phyloP scores from a whole-genome alignment of 2,888 invertebrate genomes.

The Ditylenchus weischeri region DNA sequence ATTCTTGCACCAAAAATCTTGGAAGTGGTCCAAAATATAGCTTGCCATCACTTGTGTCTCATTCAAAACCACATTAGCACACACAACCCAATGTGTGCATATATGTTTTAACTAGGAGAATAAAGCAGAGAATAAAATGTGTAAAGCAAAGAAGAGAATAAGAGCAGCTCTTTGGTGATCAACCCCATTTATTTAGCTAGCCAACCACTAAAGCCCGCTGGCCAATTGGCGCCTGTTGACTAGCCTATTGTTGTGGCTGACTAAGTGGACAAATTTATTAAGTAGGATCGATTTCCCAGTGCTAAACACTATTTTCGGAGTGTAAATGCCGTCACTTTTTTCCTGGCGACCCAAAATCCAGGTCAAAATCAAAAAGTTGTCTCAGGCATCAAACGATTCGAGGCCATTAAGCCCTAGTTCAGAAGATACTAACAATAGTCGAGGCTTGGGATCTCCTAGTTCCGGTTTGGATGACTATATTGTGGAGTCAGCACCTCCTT shows the following conservation, averaged over 20 bases:
- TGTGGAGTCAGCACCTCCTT: conserved; percentile 23
- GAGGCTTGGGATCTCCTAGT: not conserved
- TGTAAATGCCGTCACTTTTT: conserved; percentile 24
- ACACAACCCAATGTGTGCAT: not conserved
- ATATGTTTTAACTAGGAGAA: not conserved
- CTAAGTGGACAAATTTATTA: conserved; percentile 10
- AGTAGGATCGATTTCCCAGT: conserved; percentile 1
- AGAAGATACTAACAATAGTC: conserved; percentile 4
- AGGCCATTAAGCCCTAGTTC: conserved; percentile 6
- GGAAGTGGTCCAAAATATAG: too few species aligned
- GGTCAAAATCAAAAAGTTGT: conserved; percentile 22
- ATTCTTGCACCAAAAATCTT: too few species aligned
- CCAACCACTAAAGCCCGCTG: not conserved
- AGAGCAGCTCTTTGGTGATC: too few species aligned
- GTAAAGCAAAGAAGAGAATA: too few species aligned
- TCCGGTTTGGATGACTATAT: conserved; percentile 12
- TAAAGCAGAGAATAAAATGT: too few species aligned
- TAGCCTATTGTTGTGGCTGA: not conserved
- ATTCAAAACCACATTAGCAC: too few species aligned
- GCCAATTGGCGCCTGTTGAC: conserved; percentile 5
- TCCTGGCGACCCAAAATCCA: conserved; percentile 24
- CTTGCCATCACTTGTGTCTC: too few species aligned
- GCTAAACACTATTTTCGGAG: not conserved
- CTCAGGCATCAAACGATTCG: not conserved
- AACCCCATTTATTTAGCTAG: not conserved